Evolutionary conservation across 1,140 invertebrate genomes (phyloP), one percentile per base, ranked within the genome.

Genomic region (Penaeus indicus): DNA sequence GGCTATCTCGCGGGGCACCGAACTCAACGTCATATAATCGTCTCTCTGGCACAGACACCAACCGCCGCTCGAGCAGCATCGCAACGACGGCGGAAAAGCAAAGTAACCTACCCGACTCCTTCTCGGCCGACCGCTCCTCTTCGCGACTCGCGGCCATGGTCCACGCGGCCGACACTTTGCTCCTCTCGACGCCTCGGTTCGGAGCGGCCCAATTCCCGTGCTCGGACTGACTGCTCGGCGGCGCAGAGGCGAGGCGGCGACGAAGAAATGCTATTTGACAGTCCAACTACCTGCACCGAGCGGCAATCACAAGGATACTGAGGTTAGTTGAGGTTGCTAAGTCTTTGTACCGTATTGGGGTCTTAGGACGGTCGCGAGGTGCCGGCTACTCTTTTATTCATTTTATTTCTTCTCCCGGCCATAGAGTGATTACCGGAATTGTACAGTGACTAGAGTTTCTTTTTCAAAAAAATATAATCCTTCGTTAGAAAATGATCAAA

Each of bases 141-240:
- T 88, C 86, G n/a, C 81, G 54, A 64, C 60, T 84, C 18, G 81
- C 63, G 72, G 86, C 86, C 86, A 88, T 88, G 42, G 47, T 42
- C 61, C 22, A n/a, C 18, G 25, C 78, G 38, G 78, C 47, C 78
- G 42, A 25, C 47, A 80, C n/a, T 47, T 25, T 42, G 22, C 42
- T 27, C 16, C 78, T 60, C 78, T 47, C 78, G n/a, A 22, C 38
- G 38, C n/a, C 78, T 25, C 78, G 8, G 22, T 32, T n/a, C 47
- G 18, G 21, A 19, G 22, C 25, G 78, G 78, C 32, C 38, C 25
- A 27, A 0, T 54, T 38, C 22, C 78, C 47, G 16, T 22, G 18
- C 18, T 11, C 78, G 42, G 19, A n/a, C 42, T n/a, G 78, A 47
- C n/a, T 25, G 42, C 13, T n/a, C 27, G 16, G 5, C 32, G 47